A percentile compares a stretch with the other conserved stretches of the same genome.
Evolutionary conservation across 2,113 vertebrate genomes (phyloP).

Genomic region (Erpornis zantholeuca): DNA sequence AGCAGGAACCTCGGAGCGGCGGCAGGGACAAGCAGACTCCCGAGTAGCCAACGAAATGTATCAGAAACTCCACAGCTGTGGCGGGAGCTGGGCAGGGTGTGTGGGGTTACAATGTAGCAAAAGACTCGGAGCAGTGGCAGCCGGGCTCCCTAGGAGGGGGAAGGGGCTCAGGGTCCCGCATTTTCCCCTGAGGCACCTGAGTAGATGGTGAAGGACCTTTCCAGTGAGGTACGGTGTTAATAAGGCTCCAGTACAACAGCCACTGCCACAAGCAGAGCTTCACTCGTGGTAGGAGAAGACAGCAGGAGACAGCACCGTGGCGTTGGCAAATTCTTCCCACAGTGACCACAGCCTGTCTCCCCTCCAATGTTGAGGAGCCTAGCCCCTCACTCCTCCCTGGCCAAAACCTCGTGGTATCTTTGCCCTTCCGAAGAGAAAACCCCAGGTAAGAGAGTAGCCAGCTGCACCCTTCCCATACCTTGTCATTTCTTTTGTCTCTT

Average conservation of each 20-base stretch:
- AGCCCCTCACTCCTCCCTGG: accelerated
- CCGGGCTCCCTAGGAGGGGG: accelerated
- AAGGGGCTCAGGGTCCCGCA: accelerated
- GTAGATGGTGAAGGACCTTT: background rate
- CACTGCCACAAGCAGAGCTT: background rate
- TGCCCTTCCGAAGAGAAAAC: background rate
- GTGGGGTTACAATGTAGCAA: background rate
- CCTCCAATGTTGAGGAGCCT: accelerated
- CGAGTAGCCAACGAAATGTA: accelerated
- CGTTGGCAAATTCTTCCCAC: background rate
- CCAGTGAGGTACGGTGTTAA: no score
- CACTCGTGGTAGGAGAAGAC: background rate
- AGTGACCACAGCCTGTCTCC: accelerated
- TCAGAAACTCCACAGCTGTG: background rate
- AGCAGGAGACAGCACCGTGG: background rate
- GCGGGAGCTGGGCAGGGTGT: accelerated
- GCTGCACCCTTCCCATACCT: background rate
- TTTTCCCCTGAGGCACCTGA: background rate
- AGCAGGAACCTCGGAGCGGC: accelerated
- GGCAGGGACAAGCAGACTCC: accelerated
- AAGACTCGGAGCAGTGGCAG: background rate
- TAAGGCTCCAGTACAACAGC: no score
- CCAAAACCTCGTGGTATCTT: background rate
- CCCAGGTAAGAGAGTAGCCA: no score
- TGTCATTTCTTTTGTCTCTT: background rate